These are phyloP conservation scores for Nannobrachium achirus DNA, from an alignment of 2,113 vertebrate genomes.

Conservation along the genomic window DNA sequence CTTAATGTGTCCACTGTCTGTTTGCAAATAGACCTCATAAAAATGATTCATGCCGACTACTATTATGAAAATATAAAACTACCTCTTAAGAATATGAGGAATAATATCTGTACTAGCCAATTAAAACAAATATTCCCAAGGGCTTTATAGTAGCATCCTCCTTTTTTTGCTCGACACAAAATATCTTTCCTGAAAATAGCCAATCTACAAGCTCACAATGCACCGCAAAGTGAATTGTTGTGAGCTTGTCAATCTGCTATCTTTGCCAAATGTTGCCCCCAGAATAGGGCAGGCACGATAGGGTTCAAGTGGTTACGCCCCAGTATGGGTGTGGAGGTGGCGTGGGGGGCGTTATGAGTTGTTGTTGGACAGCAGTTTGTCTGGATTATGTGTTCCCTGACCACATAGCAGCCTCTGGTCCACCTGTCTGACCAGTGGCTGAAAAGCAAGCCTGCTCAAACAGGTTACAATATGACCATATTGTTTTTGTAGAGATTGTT, in stretches of 20 bases:
- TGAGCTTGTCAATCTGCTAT: too few species aligned
- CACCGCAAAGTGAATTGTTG: too few species aligned
- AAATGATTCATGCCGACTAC: slow-evolving; percentile 31
- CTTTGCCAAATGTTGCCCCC: too few species aligned
- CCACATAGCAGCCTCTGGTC: slow-evolving; percentile 28
- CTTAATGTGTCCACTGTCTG: slow-evolving; percentile 26
- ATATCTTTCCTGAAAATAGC: too few species aligned
- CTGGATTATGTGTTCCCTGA: slow-evolving; percentile 11
- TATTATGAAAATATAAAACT: slow-evolving; percentile 27
- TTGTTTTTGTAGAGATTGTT: slow-evolving; percentile 45
- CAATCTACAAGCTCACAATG: too few species aligned
- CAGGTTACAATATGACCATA: slow-evolving; percentile 2
- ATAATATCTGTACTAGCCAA: slow-evolving; percentile 7
- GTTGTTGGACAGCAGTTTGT: slow-evolving; percentile 26
- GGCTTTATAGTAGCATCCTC: background rate
- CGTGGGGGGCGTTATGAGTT: background rate
- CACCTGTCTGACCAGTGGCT: slow-evolving; percentile 48
- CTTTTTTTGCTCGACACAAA: background rate
- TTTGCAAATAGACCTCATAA: slow-evolving; percentile 13
- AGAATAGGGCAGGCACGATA: too few species aligned
- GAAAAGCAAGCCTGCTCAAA: slow-evolving; percentile 34
- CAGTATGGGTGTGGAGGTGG: too few species aligned
- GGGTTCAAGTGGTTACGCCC: too few species aligned
- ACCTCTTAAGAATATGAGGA: slow-evolving; percentile 36
- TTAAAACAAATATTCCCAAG: background rate